A percentile compares a stretch with the other conserved stretches of the same genome.
These are phyloP conservation scores for Heloderma charlesbogerti DNA, from an alignment of 2,113 vertebrate species.

Conservation along the genomic window DNA sequence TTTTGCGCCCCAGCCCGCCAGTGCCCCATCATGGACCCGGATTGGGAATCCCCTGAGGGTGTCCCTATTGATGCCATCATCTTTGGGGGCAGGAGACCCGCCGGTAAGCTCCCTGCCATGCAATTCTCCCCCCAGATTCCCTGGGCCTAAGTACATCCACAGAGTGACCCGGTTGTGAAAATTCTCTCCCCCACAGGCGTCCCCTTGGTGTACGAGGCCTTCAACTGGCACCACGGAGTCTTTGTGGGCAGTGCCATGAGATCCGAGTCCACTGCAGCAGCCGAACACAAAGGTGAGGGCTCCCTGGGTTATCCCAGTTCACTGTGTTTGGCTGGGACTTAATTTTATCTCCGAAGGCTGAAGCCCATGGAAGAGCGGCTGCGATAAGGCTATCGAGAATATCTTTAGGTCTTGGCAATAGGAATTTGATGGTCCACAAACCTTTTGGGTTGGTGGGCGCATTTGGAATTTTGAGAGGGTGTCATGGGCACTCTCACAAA, in stretches of 20 bases:
- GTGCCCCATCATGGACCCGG: constrained; percentile 80
- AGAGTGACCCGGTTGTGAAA: neutral
- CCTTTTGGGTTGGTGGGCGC: no score
- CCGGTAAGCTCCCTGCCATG: constrained; percentile 53
- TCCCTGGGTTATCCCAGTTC: rapidly evolving
- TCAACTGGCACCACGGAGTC: constrained; percentile 79
- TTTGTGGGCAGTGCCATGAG: constrained; percentile 81
- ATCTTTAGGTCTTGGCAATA: neutral
- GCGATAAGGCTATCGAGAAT: neutral
- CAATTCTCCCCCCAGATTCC: neutral
- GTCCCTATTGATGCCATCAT: constrained; percentile 83
- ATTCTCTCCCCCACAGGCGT: constrained; percentile 67
- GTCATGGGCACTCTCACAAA: no score
- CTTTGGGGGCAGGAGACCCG: constrained; percentile 79
- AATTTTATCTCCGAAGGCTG: neutral
- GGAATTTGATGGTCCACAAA: no score
- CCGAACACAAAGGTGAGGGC: constrained; percentile 77
- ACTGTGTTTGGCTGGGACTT: neutral
- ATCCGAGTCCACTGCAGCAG: constrained; percentile 79
- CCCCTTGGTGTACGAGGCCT: constrained; percentile 79
- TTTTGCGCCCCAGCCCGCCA: constrained; percentile 79
- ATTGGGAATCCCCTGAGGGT: constrained; percentile 78
- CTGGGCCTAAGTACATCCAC: rapidly evolving
- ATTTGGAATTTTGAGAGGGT: no score
- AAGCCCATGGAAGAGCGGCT: neutral